A percentile compares a stretch with the other conserved stretches of the same genome.
These are phyloP conservation scores for Rhopalosiphum nymphaeae DNA, from an alignment of 2,888 invertebrate genomes.

Conservation along the genomic window DNA sequence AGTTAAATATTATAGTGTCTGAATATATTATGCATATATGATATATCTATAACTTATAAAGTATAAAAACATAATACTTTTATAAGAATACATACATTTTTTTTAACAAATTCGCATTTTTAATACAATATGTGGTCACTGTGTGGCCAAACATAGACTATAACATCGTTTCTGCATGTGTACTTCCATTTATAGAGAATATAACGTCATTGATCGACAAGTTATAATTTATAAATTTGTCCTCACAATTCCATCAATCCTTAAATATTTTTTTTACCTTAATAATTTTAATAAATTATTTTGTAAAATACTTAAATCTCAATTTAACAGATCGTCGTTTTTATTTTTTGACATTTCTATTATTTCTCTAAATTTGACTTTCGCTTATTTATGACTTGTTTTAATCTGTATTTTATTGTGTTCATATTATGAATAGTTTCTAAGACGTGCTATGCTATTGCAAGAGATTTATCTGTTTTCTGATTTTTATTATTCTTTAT, in stretches of 20 bases:
- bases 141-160: not conserved
- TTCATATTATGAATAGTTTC: not conserved
- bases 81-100: not conserved
- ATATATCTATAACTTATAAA: not conserved
- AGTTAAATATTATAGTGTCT: not conserved
- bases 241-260: not conserved
- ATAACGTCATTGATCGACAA: not conserved
- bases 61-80: not conserved
- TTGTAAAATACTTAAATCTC: not conserved
- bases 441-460: not conserved
- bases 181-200: not conserved
- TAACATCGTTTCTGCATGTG: not conserved
- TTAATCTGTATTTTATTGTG: constrained; percentile 7
- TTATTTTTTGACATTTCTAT: not conserved
- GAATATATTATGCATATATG: not conserved
- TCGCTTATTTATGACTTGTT: constrained; percentile 3
- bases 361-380: not conserved
- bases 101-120: not conserved
- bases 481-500: not conserved
- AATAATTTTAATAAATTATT: not conserved
- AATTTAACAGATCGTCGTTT: not conserved
- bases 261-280: not conserved
- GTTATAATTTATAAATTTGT: not conserved
- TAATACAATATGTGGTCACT: not conserved
- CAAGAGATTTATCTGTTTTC: not conserved